phyloP scores from a whole-genome alignment of 1,140 invertebrate genomes.

The Drosophila sturtevanti region DNA sequence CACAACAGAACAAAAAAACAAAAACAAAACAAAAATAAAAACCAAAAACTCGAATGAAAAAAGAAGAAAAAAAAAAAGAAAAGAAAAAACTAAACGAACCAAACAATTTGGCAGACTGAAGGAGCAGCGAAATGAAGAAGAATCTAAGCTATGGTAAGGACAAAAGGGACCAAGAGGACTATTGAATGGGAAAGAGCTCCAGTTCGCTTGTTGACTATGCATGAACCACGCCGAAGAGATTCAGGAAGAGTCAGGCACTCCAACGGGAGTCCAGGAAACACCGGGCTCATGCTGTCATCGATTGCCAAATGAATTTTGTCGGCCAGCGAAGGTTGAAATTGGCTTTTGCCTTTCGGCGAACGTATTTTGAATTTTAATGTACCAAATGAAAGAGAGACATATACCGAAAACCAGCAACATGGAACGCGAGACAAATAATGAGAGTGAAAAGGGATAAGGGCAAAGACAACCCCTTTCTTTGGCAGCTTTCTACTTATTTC shows the following conservation, averaged over 20 bases:
- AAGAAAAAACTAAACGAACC: conserved; percentile 58
- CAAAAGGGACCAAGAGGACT: neutral
- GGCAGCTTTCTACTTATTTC: conserved; percentile 9
- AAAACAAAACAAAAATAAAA: neutral
- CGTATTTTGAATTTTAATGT: conserved; percentile 79
- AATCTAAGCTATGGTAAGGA: conserved; percentile 5
- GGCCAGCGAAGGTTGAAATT: conserved; percentile 76
- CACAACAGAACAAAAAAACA: neutral
- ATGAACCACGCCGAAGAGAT: conserved; percentile 50
- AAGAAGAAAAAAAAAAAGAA: neutral
- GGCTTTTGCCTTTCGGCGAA: conserved; percentile 74
- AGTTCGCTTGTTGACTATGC: conserved; percentile 62
- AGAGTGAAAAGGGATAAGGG: conserved; percentile 6
- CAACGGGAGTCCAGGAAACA: conserved; percentile 3
- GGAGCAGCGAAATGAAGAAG: conserved; percentile 34
- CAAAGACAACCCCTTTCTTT: conserved; percentile 38
- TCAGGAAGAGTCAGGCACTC: conserved; percentile 18
- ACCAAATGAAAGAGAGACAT: conserved; percentile 15
- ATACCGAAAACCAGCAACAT: neutral
- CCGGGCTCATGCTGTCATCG: conserved; percentile 36
- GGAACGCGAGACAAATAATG: neutral
- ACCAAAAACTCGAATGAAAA: neutral
- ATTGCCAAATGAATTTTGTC: conserved; percentile 77
- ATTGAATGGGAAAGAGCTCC: neutral
- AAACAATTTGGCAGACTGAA: conserved; percentile 47